Evolutionary conservation across 2,888 invertebrate species (phyloP), one percentile per base, ranked within the genome.

Genomic region (Spicauda simplicius): DNA sequence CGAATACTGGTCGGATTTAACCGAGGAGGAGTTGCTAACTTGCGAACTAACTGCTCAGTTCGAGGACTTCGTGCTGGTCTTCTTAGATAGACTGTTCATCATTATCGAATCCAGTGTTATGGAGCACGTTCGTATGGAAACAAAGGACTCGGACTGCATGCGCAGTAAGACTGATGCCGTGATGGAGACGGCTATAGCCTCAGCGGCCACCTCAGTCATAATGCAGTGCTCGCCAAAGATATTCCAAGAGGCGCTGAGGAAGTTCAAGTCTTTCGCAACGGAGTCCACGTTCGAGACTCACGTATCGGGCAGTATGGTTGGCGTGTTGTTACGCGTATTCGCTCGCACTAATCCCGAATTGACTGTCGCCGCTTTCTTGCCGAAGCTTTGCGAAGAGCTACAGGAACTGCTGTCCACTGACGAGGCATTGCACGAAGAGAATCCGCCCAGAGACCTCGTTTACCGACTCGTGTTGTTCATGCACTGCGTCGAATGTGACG

Each of bases 21-120:
- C 96, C 0, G 97, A 97, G 78, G 96, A 96, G 69, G 98, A 98
- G 79, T 90, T 94, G 19, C 82, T 94, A 20, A 93, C 96, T 3
- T 98, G 98, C 83, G 96, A 96, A 73, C 96, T 96, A 0, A 97
- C 98, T 0, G 97, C 97, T 0, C 96, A 96, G 74, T 96, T 98
- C 76, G 98, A 98, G 87, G 97, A 98, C 81, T 98, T 98, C 80
- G 95, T 98, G 1, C 86, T 97, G 2, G 96, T 97, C 78, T 97
- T 97, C 79, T 88, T 98, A 74, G 98, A 98, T 78, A 95, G 96
- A 78, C 91, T 96, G 70, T 96, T 96, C 78, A 83, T 91, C 0
- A 94, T 97, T 70, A 95, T 97, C 50, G 96, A 97, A 74, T 96
- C 95, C 1, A 95, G 95, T 75, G 94, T 95, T 0, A 85, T 95